phyloP scores from a whole-genome alignment of 2,797 vertebrate genomes.

The Eulemur rubriventer region DNA sequence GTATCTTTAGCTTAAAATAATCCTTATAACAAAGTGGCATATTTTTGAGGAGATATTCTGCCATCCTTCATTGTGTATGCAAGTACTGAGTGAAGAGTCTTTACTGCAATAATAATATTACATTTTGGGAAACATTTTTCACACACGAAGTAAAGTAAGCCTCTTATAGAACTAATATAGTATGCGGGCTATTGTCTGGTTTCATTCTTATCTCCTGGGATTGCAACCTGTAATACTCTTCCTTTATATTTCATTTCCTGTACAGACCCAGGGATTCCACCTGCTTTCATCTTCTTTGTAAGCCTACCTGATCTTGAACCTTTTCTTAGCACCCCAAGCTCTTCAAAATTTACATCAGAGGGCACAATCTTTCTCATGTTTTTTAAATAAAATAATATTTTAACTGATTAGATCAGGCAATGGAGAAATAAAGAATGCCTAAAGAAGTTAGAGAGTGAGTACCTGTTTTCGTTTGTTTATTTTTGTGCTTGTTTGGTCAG shows the following conservation, averaged over 20 bases:
- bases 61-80: not conserved
- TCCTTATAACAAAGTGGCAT: not conserved
- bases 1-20: not conserved
- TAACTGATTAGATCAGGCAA: not conserved
- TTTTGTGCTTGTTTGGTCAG: not conserved
- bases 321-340: not conserved
- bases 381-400: not conserved
- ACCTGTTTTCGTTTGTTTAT: not conserved
- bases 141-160: not conserved
- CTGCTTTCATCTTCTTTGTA: not conserved
- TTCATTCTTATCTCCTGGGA: not conserved
- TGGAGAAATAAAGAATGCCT: not conserved
- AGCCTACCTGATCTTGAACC: not conserved
- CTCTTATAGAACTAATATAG: not conserved
- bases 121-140: not conserved
- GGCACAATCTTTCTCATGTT: not conserved
- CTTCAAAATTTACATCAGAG: not conserved
- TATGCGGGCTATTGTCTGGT: not conserved
- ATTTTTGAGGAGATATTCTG: not conserved
- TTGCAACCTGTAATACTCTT: not conserved
- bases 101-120: not conserved
- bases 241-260: not conserved
- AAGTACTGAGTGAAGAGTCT: not conserved
- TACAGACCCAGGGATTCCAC: not conserved
- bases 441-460: not conserved